These are phyloP conservation scores for Hexactinellida sp. DNA, from an alignment of 37 sponge, comb jelly and placozoan genomes.

Conservation along the genomic window DNA sequence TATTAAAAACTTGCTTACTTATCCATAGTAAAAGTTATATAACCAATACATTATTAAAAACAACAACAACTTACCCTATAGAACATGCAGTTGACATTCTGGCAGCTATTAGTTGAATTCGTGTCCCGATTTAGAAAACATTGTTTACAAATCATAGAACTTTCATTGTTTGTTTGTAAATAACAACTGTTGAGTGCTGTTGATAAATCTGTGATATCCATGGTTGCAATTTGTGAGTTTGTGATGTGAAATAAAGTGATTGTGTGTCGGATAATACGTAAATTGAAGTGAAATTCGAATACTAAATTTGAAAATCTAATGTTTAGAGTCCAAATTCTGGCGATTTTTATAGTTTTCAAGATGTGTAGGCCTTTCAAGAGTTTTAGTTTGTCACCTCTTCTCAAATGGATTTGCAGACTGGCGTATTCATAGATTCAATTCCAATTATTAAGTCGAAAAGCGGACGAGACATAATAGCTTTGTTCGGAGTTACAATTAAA, in stretches of 20 bases:
- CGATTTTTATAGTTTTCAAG: not conserved
- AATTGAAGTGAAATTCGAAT: too few relatives aligned
- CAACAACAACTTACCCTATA: not conserved
- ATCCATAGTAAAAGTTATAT: too few relatives aligned
- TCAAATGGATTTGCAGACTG: not conserved
- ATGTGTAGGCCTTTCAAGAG: not conserved
- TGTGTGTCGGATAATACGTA: too few relatives aligned
- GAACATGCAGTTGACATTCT: not conserved
- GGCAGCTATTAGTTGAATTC: not conserved
- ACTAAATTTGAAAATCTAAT: constrained; percentile 6
- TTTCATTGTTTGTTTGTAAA: not conserved
- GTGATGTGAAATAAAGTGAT: too few relatives aligned
- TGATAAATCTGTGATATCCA: not conserved
- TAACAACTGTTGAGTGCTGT: not conserved
- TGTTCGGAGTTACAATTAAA: not conserved
- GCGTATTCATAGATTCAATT: too few relatives aligned
- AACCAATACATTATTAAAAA: not conserved
- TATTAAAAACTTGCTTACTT: too few relatives aligned
- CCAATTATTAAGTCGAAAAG: not conserved
- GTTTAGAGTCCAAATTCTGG: not conserved
- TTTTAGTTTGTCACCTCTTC: not conserved
- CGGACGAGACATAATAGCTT: not conserved
- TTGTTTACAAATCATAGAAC: not conserved
- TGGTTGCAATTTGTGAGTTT: too few relatives aligned
- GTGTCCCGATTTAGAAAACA: not conserved